Conservation (phyloP, 2,888 invertebrate genomes). For the Heteropelma amictum region DNA sequence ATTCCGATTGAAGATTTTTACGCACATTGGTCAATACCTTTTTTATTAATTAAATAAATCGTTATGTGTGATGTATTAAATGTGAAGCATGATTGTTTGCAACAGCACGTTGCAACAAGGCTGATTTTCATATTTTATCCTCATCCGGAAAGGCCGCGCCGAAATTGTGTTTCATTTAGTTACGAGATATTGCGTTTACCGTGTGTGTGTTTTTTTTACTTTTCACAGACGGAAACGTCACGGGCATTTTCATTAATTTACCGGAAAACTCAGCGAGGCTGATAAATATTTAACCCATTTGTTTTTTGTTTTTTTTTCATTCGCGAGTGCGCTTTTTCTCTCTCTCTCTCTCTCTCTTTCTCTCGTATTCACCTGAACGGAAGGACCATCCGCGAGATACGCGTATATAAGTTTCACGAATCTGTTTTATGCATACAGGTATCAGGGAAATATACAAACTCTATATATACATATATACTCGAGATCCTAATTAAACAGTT, state of each 20-base stretch:
- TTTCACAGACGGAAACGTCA: not conserved
- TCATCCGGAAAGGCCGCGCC: no score
- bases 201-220: not conserved
- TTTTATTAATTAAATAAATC: no score
- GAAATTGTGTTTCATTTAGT: no score
- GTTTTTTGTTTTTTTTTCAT: no score
- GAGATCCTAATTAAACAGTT: slow-evolving; percentile 55
- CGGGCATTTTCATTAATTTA: slow-evolving; percentile 39
- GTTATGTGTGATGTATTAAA: no score
- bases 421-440: no score
- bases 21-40: no score
- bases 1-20: no score
- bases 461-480: slow-evolving; percentile 37
- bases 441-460: not conserved
- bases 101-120: no score
- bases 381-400: slow-evolving; percentile 21
- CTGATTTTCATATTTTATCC: no score
- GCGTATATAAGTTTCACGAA: not conserved
- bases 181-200: no score
- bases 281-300: slow-evolving; percentile 42
- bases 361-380: slow-evolving; percentile 6
- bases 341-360: not conserved
- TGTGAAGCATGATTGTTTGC: no score
- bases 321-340: not conserved
- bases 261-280: slow-evolving; percentile 33